Evolutionary conservation across 1,140 invertebrate species (phyloP).

Genomic region (Brachionus plicatilis): DNA sequence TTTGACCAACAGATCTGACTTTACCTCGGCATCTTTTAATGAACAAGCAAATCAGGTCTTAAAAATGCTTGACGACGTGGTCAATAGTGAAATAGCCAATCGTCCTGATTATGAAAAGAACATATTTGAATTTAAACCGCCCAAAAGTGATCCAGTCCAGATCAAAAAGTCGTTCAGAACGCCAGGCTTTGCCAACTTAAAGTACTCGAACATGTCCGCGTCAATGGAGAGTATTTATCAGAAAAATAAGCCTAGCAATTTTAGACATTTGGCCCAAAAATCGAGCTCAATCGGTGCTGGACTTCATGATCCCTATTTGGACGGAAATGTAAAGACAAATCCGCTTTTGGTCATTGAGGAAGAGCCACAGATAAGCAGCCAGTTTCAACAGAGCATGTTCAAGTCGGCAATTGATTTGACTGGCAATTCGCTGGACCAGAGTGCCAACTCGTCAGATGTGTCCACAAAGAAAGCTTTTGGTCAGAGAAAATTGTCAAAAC

Average conservation of each 20-base stretch:
- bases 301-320: background rate
- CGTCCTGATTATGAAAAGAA: background rate
- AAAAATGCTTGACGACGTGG: conserved; percentile 6
- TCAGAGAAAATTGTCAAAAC: background rate
- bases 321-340: background rate
- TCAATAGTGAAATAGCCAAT: background rate
- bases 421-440: background rate
- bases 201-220: background rate
- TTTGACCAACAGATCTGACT: background rate
- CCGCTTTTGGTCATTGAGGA: background rate
- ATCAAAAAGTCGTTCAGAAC: background rate
- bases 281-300: background rate
- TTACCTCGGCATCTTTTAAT: conserved; percentile 16
- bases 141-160: background rate
- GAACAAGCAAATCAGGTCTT: background rate
- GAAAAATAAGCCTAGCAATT: background rate
- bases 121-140: background rate
- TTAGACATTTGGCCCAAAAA: background rate
- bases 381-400: background rate
- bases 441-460: background rate
- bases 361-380: background rate
- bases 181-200: background rate
- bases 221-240: conserved; percentile 15
- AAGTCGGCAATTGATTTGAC: background rate
- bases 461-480: background rate